These are phyloP conservation scores for Isichthys henryi DNA, from an alignment of 2,113 vertebrate species.

Conservation along the genomic window DNA sequence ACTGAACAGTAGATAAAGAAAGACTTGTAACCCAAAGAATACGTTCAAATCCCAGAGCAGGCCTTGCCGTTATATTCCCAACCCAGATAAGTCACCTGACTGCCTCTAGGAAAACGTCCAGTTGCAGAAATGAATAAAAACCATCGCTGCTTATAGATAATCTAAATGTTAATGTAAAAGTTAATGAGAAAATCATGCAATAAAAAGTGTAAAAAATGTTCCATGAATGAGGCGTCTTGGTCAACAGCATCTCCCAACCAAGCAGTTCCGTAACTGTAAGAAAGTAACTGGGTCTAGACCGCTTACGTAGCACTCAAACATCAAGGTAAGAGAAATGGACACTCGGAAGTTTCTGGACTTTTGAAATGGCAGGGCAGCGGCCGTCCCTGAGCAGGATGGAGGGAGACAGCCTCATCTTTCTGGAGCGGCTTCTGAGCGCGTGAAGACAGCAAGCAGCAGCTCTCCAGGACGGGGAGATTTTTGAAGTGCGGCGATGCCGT, in stretches of 20 bases:
- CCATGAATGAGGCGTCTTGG: not conserved
- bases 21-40: not conserved
- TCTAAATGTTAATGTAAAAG: not conserved
- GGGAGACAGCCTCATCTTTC: not conserved
- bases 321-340: not conserved
- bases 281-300: not conserved
- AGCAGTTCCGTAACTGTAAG: not conserved
- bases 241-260: not conserved
- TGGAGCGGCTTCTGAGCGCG: not conserved
- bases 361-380: not conserved
- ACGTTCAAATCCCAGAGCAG: not conserved
- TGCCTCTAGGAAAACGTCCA: not conserved
- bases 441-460: not conserved
- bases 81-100: not conserved
- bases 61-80: not conserved
- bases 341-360: not conserved
- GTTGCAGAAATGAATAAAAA: not conserved
- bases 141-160: not conserved
- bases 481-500: constrained; percentile 21
- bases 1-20: not conserved
- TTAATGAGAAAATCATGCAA: not conserved
- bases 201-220: not conserved
- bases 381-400: not conserved
- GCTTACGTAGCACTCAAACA: not conserved
- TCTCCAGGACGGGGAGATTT: constrained; percentile 19